Base-by-base conservation (phyloP, 2,113 vertebrate species). In the Tylochromis polylepis region DNA sequence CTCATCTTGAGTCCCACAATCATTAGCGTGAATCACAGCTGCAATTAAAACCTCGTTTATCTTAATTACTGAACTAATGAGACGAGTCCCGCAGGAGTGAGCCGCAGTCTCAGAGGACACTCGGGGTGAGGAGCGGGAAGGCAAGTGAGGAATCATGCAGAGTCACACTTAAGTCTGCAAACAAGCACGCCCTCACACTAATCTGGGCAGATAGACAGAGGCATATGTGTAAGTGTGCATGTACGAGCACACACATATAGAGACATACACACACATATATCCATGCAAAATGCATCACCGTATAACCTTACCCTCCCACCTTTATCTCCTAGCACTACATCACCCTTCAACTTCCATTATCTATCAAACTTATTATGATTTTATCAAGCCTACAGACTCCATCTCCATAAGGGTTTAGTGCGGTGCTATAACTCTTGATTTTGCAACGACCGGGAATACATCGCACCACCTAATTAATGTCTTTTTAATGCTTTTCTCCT, bases 31-130 rank as follows among this genome's bases (percentile, higher is more conserved):
- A 94, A 96, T 96, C 95, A 93, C 93, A 92, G 91, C 89, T 88
- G 96, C 96, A 96, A 97, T 97, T 97, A 97, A 96, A 96, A 95
- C 85, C 92, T 92, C 91, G 90, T 97, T 97, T 96, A 96, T 97
- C 96, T 96, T 96, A 97, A 97, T 96, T 96, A 96, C 96, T 82
- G 93, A 96, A 94, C 94, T 97, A 97, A 97, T 97, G 96, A 95
- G 95, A 96, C 93, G 93, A 93, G 95, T 96, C 96, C 94, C 94
- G 27, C 88, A 91, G 94, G 96, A 96, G 87, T 29, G 82, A 92
- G 90, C 49, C 18, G 27, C 41, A 84, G 82, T 94, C 94, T 91
- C 94, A 36, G 92, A 96, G 96, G 95, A 95, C 93, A 91, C 82
- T 91, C 31, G 36, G 81, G 87, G 90, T 36, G 87, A 92, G 84